Evolutionary conservation across 2,113 vertebrate species (phyloP).

Genomic region (Peromyscus californicus): DNA sequence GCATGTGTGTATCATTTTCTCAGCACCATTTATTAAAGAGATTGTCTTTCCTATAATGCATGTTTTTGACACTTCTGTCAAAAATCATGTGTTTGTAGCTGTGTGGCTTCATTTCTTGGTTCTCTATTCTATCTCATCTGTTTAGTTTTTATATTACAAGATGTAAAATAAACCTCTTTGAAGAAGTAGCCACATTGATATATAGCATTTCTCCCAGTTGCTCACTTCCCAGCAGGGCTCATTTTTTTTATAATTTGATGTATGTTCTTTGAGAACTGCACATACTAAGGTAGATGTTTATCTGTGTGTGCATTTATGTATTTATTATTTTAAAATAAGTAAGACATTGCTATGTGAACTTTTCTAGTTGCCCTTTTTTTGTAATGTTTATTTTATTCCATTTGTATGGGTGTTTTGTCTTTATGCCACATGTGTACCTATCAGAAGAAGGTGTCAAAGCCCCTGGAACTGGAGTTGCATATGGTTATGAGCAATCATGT

Average conservation of each 20-base stretch:
- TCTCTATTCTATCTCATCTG: not conserved
- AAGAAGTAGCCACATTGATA: not conserved
- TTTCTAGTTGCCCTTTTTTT: not conserved
- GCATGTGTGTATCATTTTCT: not conserved
- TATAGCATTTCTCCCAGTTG: not conserved
- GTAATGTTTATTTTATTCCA: not conserved
- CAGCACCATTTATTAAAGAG: not conserved
- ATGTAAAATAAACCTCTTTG: constrained; percentile 30
- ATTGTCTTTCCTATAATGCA: not conserved
- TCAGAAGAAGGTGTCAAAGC: not conserved
- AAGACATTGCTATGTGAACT: not conserved
- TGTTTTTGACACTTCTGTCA: not conserved
- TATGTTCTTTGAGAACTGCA: constrained; percentile 44
- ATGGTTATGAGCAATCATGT: not conserved
- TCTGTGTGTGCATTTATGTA: not conserved
- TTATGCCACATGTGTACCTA: not conserved
- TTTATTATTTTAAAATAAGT: constrained; percentile 45
- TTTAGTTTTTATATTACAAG: not conserved
- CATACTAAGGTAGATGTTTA: constrained; percentile 2
- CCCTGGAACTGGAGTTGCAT: not conserved
- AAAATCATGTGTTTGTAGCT: not conserved
- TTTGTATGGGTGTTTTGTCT: not conserved
- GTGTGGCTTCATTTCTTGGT: not conserved
- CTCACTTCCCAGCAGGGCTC: not conserved
- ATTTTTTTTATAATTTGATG: constrained; percentile 16